Conservation (phyloP, 2,888 invertebrate genomes). For the Macrosiphum euphorbiae region DNA sequence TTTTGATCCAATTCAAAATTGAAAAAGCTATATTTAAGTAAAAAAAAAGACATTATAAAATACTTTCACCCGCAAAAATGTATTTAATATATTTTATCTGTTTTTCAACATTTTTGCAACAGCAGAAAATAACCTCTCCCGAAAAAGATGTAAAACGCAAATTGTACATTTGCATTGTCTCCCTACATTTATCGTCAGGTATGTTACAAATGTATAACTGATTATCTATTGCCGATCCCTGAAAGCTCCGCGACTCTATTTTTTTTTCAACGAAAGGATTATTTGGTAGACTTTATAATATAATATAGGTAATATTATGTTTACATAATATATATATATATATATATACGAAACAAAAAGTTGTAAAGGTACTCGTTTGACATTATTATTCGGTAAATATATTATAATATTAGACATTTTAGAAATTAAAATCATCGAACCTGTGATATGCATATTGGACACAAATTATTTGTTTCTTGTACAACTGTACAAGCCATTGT, state of each 20-base stretch:
- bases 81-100: no score
- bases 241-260: not conserved
- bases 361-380: not conserved
- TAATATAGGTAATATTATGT: not conserved
- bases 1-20: no score
- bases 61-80: no score
- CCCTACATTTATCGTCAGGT: not conserved
- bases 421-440: not conserved
- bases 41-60: no score
- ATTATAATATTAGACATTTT: not conserved
- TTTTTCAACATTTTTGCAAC: no score
- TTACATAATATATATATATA: not conserved
- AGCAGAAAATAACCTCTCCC: no score
- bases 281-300: not conserved
- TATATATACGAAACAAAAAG: not conserved
- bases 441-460: not conserved
- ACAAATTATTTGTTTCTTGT: not conserved
- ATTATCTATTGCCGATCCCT: not conserved
- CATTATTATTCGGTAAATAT: not conserved
- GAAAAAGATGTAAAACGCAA: no score
- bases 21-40: no score
- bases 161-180: no score
- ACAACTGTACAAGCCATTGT: not conserved
- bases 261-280: not conserved
- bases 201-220: not conserved